Conservation (phyloP, 2,888 invertebrate species). For the Nipponacmea schrenckii region DNA sequence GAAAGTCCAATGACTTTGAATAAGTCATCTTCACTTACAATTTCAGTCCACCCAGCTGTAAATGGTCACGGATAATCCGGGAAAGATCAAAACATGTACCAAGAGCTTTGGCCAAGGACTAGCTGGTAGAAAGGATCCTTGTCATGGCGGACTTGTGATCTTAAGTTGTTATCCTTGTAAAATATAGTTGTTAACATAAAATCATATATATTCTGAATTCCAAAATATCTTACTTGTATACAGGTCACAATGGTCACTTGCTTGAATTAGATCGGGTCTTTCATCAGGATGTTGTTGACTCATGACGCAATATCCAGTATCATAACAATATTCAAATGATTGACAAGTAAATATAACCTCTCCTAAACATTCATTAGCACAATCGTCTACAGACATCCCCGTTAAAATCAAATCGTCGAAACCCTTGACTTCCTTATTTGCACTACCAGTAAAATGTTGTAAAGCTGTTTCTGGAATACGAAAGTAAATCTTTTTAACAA, state of each 20-base stretch:
- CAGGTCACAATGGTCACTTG: conserved; percentile 37
- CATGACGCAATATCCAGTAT: conserved; percentile 42
- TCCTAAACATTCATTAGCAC: conserved; percentile 42
- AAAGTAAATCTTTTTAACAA: too few relatives aligned
- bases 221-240: conserved; percentile 43
- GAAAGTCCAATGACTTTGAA: too few relatives aligned
- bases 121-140: too few relatives aligned
- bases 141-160: too few relatives aligned
- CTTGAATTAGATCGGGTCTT: conserved; percentile 33
- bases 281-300: conserved; percentile 49
- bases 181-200: not conserved
- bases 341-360: conserved; percentile 46
- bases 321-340: conserved; percentile 51
- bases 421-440: conserved; percentile 41
- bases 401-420: conserved; percentile 40
- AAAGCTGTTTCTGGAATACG: conserved; percentile 26
- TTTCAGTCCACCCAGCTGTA: too few relatives aligned
- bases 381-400: conserved; percentile 52
- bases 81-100: too few relatives aligned
- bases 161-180: too few relatives aligned
- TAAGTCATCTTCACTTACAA: too few relatives aligned
- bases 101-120: too few relatives aligned
- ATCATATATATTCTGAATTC: not conserved
- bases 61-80: too few relatives aligned
- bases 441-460: conserved; percentile 34